Evolutionary conservation across 2,113 vertebrate genomes (phyloP), one percentile per base, ranked within the genome.

Genomic region (Zingel zingel): DNA sequence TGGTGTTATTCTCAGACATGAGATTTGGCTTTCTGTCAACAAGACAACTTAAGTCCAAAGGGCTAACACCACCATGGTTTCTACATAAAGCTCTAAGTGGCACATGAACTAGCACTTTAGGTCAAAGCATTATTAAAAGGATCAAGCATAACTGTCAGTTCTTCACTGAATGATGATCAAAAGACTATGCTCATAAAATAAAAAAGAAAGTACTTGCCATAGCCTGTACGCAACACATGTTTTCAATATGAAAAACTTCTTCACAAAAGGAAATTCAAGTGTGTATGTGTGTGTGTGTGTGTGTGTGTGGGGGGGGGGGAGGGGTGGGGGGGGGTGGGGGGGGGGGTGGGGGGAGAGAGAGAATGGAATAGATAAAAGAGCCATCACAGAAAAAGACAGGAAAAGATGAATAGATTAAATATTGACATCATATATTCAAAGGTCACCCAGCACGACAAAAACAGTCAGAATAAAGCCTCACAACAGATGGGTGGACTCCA

Each of bases 21-120:
- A 58, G 57, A 27, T 59, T 72, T 81, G 70, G 79, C 69, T 71
- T 63, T 43, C 21, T 36, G 67, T 74, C 84, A 85, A 63, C 30
- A 1, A 53, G 18, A 36, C 7, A 18, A 73, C 61, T 77, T 69
- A 11, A 83, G 70, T 56, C 58, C 58, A 16, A 63, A 47, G 13
- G 14, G 27, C 51, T 53, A 56, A 51, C 27, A 48, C 11, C n/a
- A 54, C 6, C 43, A 9, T 50, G 6, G 50, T 48, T 63, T 66
- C 47, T 64, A 39, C 69, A 51, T 54, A 18, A 50, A 71, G 53
- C 14, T 54, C 15, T 47, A 53, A 54, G 45, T 66, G 30, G 67
- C 19, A 57, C 18, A 45, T 25, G 13, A 68, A 61, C 66, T 9
- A 25, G 9, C 33, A 57, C 33, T 51, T 70, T 53, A 50, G 69